Evolutionary conservation across 2,888 invertebrate genomes (phyloP), one percentile per base, ranked within the genome.

Genomic region (Ellobium chinense): DNA sequence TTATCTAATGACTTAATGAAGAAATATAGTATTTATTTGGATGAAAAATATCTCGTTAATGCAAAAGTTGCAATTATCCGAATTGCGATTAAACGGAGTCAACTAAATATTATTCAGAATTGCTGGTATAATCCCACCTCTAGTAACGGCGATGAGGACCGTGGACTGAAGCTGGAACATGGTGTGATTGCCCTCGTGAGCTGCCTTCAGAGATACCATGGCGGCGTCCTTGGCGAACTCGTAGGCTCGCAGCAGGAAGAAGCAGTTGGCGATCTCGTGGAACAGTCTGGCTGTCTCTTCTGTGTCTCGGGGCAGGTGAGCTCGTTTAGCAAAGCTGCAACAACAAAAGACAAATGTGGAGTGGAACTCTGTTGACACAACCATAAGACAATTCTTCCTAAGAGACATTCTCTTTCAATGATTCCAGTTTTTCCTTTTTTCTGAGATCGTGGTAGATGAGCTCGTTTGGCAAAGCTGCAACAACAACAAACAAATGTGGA

Each of bases 241-340:
- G 78, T 85, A 88, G 34, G 87, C 86, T 46, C 86, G 88, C 75
- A 91, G 84, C 84, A 91, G 91, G 68, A 93, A 86, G 86, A 93
- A 92, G 82, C 93, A 93, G 81, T 93, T 89, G 27, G 93, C 93
- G 12, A 93, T 93, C 86, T 93, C 93, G 82, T 93, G 93, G 81
- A 70, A 70, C 18, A 70, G 70, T 27, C 70, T 36, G 12, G 70
- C 70, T 2, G 70, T 70, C 24, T n/a, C 70, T 34, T 70, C 70
- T 2, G 54, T 70, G 54, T 70, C 54, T n/a, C 70, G 46, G 27
- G 70, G 70, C 1, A 70, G 70, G 24, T 46, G 70, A 27, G 70
- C 70, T 27, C 70, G 18, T 24, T 54, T 70, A 39, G 70, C 70
- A 24, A 70, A 70, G 70, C 70, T 70, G n/a, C 21, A 5, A 21